Base-by-base conservation (phyloP, 2,888 invertebrate genomes). In the Augochlorella aurata region DNA sequence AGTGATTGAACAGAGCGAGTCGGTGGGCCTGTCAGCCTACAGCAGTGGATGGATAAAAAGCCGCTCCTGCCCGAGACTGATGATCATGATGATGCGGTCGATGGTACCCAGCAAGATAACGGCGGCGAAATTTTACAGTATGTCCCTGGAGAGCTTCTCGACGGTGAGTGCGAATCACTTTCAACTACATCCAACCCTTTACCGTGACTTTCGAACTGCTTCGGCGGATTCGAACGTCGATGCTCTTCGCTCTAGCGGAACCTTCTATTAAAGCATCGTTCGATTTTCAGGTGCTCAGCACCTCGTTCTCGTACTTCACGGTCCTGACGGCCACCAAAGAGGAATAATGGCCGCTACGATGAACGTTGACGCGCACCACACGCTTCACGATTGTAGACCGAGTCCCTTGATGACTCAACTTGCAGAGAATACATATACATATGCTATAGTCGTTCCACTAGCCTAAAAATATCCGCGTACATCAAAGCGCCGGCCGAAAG, bases 221-320 rank as follows among this genome's bases (percentile, higher is more conserved):
- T 45, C 49, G 10, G 8, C 18, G 21, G 8, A 18, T 61, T 63
- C 44, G 8, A 24, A 24, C 16, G 29, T 29, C 67, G 24, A 16
- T 4, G 24, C 49, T 71, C 38, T 38, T 44, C 61, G 24, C 47
- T 21, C 44, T 8, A 49, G 49, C 16, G 14, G 8, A 45, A 44
- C 4, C n/a, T 44, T 45, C 24, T 44, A 12, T 29, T 24, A 12
- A 50, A 38, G 16, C 9, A 0, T 38, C 16, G 0, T 66, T 10
- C 61, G 38, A 61, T 67, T 80, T 74, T 14, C 85, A 92, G 92
- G 92, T 92, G 61, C 83, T 93, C 61, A 90, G 90, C 54, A 89
- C 91, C 21, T 92, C 92, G 44, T 93, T 92, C 81, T 91, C 92
- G 52, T 93, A 92, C 84, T 90, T 93, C 58, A 91, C 91, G 44